Evolutionary conservation across 1,140 invertebrate genomes (phyloP).

Genomic region (Drosophila sp.): DNA sequence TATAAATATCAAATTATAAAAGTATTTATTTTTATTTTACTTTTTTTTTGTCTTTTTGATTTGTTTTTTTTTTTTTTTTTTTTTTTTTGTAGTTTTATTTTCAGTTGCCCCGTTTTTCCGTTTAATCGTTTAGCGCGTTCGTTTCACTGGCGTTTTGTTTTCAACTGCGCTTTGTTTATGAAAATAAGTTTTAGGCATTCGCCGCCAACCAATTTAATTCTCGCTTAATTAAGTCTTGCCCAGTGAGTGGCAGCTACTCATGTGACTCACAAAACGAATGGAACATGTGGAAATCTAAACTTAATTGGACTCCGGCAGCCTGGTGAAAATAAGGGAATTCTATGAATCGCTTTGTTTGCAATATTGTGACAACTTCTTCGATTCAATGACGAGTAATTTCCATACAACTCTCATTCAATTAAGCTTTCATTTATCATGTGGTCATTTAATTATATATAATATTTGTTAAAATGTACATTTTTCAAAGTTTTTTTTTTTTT

Average conservation of each 20-base stretch:
- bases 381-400: background rate
- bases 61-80: constrained; percentile 17
- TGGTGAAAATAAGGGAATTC: background rate
- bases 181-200: constrained; percentile 42
- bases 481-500: background rate
- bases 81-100: constrained; percentile 14
- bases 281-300: constrained; percentile 23
- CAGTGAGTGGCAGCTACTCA: constrained; percentile 7
- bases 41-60: constrained; percentile 13
- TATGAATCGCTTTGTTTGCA: background rate
- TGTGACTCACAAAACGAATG: constrained; percentile 12
- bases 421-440: too few species aligned
- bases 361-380: background rate
- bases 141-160: constrained; percentile 37
- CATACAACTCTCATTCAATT: background rate
- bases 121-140: constrained; percentile 32
- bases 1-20: constrained; percentile 45
- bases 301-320: background rate
- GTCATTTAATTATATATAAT: too few species aligned
- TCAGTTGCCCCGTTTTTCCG: constrained; percentile 25
- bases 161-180: constrained; percentile 54
- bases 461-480: too few species aligned
- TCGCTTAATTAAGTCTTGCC: constrained; percentile 43
- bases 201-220: constrained; percentile 46
- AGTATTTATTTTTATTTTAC: constrained; percentile 15